Evolutionary conservation across 2,113 vertebrate genomes (phyloP).

Genomic region (Phalacrocorax carbo): DNA sequence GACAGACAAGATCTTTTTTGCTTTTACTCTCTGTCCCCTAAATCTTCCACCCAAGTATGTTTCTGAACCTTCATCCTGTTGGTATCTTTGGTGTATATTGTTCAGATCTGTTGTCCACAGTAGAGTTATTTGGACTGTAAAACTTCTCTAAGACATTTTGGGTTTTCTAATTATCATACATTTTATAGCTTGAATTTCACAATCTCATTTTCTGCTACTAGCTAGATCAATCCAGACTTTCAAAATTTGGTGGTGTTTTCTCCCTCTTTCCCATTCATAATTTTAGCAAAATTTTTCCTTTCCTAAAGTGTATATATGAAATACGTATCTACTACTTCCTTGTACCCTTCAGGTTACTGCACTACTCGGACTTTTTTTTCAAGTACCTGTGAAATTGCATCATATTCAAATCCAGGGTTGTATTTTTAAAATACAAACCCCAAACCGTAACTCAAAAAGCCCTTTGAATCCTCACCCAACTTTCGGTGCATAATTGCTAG

Average conservation of each 20-base stretch:
- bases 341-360: background rate
- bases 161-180: background rate
- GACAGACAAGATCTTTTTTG: background rate
- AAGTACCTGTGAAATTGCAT: background rate
- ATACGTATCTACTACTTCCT: background rate
- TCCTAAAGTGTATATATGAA: background rate
- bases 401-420: background rate
- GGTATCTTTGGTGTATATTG: background rate
- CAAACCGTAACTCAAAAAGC: background rate
- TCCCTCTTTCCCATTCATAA: background rate
- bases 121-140: background rate
- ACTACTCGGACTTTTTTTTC: background rate
- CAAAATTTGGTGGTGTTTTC: background rate
- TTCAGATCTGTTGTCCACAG: background rate
- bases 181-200: background rate
- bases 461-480: background rate
- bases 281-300: background rate
- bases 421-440: background rate
- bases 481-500: background rate
- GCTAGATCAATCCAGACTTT: background rate
- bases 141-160: background rate
- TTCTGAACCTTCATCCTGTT: background rate
- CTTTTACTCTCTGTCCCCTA: background rate
- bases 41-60: background rate
- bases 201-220: slow-evolving; percentile 13